These are phyloP conservation scores for Drosophila mimetica DNA, from an alignment of 2,888 invertebrate genomes.

Conservation along the genomic window DNA sequence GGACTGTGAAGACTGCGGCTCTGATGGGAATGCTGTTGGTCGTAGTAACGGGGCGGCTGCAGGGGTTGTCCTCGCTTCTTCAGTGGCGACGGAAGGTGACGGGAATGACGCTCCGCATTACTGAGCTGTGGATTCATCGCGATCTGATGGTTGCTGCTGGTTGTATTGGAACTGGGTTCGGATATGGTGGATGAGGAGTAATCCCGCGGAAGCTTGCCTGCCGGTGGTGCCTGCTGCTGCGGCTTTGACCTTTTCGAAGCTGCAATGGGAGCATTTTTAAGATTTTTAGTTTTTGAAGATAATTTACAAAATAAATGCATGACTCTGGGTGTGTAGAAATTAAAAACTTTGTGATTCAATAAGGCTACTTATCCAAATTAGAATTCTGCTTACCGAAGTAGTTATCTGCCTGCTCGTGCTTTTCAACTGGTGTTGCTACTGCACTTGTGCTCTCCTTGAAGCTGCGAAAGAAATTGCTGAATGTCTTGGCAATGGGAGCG, in stretches of 20 bases:
- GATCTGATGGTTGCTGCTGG: constrained; percentile 64
- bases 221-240: constrained; percentile 28
- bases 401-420: constrained; percentile 52
- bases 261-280: constrained; percentile 19
- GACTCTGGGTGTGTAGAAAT: neutral
- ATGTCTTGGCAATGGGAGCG: constrained; percentile 83
- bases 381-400: constrained; percentile 61
- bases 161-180: constrained; percentile 78
- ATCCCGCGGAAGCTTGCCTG: constrained; percentile 66
- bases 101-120: constrained; percentile 78
- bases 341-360: neutral
- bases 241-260: constrained; percentile 69
- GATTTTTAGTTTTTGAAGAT: neutral
- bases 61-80: constrained; percentile 75
- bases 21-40: constrained; percentile 42
- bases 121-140: constrained; percentile 26
- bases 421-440: constrained; percentile 36
- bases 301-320: neutral
- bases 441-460: constrained; percentile 81
- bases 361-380: too few species aligned
- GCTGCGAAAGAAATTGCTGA: constrained; percentile 84
- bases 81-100: constrained; percentile 83
- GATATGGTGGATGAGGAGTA: constrained; percentile 83
- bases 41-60: constrained; percentile 68
- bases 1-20: constrained; percentile 81